phyloP scores from a whole-genome alignment of 2,113 vertebrate genomes.

The Empidonax traillii region DNA sequence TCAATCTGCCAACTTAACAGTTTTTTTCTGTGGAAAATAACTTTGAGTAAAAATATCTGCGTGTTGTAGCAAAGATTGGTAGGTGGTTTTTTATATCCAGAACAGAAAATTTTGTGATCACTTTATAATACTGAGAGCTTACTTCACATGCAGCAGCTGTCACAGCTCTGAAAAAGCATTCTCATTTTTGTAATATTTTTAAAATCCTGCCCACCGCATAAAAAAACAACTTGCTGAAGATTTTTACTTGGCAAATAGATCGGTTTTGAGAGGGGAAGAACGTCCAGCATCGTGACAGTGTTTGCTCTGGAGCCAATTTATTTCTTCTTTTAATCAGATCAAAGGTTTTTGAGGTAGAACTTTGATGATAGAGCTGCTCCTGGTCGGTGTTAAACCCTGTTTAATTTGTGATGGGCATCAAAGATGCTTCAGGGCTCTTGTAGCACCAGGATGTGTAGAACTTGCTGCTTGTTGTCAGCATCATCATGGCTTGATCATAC shows the following conservation, averaged over 20 bases:
- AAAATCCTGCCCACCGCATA: background rate
- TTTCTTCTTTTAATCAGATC: background rate
- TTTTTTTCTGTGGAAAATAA: conserved; percentile 55
- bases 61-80: conserved; percentile 25
- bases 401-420: background rate
- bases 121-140: conserved; percentile 23
- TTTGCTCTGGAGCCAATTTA: background rate
- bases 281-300: background rate
- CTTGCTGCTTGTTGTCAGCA: background rate
- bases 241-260: background rate
- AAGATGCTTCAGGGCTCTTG: fast-evolving
- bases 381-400: background rate
- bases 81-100: conserved; percentile 44
- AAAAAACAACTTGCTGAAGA: background rate
- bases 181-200: conserved; percentile 32
- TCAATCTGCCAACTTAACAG: conserved; percentile 47
- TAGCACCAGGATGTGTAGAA: background rate
- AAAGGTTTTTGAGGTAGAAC: background rate
- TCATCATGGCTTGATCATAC: background rate
- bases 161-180: conserved; percentile 22
- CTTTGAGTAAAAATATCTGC: conserved; percentile 46
- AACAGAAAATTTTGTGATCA: conserved; percentile 14
- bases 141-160: conserved; percentile 28
- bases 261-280: background rate
- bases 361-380: background rate